Conservation (phyloP, 2,797 vertebrate genomes). For the Phyllotis vaccarum region DNA sequence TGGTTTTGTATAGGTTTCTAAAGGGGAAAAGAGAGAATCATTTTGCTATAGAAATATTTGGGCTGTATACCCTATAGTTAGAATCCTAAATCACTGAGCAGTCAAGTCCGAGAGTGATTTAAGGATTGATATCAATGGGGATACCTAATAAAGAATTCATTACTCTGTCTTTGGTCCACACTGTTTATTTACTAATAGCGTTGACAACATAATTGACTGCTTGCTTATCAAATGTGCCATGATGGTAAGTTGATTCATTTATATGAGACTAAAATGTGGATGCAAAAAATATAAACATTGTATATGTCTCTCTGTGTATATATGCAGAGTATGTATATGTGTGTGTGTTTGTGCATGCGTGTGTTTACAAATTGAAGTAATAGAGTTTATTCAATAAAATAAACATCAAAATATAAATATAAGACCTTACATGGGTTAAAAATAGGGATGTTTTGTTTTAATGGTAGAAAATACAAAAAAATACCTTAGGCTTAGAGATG, state of each 20-base stretch:
- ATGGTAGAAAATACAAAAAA: conserved; percentile 15
- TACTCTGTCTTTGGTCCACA: background rate
- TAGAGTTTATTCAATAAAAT: conserved; percentile 14
- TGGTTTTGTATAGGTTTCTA: conserved; percentile 21
- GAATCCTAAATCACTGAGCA: conserved; percentile 6
- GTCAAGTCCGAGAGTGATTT: background rate
- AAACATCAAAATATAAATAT: background rate
- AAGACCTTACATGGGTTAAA: background rate
- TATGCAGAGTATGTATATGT: background rate
- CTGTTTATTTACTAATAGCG: conserved; percentile 37
- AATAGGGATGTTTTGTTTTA: background rate
- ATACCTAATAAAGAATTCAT: background rate
- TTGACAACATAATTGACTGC: conserved; percentile 33
- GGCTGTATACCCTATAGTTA: background rate
- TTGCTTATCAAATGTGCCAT: conserved; percentile 51
- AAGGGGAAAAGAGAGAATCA: background rate
- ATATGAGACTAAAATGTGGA: background rate
- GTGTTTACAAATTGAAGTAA: background rate
- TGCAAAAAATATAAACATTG: background rate
- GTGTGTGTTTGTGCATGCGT: background rate
- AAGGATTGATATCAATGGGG: background rate
- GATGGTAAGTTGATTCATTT: conserved; percentile 30
- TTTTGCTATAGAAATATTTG: background rate
- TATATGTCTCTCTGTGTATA: background rate
- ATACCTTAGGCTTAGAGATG: background rate